phyloP scores from a whole-genome alignment of 2,113 vertebrate species.

The Phyllostomus discolor region DNA sequence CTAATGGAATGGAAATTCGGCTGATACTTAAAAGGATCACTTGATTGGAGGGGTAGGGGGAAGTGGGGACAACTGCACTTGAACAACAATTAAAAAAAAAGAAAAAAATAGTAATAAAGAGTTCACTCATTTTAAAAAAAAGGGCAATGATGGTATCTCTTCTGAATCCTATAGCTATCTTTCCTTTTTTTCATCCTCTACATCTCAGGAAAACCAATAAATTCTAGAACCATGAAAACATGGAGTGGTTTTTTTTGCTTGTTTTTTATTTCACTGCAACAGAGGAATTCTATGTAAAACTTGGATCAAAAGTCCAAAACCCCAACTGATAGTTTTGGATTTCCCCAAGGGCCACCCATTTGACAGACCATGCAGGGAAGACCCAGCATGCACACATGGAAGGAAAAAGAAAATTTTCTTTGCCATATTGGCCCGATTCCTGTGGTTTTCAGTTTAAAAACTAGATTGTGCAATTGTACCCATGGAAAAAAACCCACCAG shows the following conservation, averaged over 20 bases:
- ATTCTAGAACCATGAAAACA: constrained; percentile 9
- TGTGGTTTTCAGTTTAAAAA: constrained; percentile 40
- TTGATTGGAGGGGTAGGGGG: background rate
- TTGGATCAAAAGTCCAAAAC: background rate
- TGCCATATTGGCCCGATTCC: background rate
- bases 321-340: background rate
- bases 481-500: background rate
- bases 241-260: background rate
- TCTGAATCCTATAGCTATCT: background rate
- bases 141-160: background rate
- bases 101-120: too few relatives aligned
- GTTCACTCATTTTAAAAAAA: background rate
- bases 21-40: background rate
- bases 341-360: background rate
- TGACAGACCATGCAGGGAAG: background rate
- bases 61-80: too few relatives aligned
- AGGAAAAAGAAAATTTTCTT: background rate
- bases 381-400: background rate
- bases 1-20: background rate
- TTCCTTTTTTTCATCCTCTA: background rate
- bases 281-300: background rate
- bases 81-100: too few relatives aligned
- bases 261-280: too few relatives aligned
- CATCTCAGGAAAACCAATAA: background rate
- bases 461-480: background rate